Evolutionary conservation across 2,113 vertebrate genomes (phyloP).

Genomic region (Mus pahari): DNA sequence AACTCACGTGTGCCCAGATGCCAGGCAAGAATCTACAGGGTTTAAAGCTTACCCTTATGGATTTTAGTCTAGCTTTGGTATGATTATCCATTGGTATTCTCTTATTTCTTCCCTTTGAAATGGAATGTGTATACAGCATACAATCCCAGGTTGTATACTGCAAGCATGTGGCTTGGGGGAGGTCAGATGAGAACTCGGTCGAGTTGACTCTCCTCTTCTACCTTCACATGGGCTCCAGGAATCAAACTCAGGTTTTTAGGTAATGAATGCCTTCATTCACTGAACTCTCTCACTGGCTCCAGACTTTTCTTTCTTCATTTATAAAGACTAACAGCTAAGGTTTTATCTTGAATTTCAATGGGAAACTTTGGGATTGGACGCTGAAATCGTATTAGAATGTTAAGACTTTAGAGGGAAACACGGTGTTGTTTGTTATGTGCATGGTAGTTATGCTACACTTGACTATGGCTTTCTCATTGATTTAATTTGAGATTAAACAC

Average conservation of each 20-base stretch:
- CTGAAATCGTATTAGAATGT: neutral
- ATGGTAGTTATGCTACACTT: neutral
- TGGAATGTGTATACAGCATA: neutral
- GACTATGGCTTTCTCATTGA: neutral
- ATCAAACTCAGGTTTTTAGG: neutral
- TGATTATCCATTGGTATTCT: neutral
- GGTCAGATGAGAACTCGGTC: neutral
- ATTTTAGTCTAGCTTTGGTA: neutral
- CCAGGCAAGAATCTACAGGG: neutral
- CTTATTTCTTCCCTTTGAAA: neutral
- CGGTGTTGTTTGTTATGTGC: neutral
- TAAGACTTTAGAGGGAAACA: neutral
- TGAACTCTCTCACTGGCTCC: neutral
- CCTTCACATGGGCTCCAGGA: neutral
- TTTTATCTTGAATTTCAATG: neutral
- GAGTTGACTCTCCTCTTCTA: neutral
- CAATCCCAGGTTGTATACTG: neutral
- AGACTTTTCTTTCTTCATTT: neutral
- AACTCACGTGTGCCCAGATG: neutral
- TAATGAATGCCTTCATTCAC: neutral
- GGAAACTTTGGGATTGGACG: neutral
- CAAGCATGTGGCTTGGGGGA: neutral
- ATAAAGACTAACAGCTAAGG: neutral
- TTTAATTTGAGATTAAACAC: neutral
- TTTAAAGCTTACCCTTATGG: neutral